Base-by-base conservation (phyloP, 2,888 invertebrate genomes). In the Halictus ligatus region DNA sequence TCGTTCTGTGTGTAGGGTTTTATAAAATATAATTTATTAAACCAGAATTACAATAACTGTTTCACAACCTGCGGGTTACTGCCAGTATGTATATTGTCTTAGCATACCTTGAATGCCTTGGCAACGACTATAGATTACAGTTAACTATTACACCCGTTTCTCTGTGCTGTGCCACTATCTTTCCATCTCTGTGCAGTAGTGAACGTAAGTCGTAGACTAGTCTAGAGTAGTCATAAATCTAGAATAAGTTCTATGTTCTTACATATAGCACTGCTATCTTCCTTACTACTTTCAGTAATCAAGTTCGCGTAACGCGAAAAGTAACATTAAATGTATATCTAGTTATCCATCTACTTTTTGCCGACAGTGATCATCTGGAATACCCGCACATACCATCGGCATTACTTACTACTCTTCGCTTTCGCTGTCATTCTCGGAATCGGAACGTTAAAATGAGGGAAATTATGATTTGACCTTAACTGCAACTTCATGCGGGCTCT, bases 401-500 rank as follows among this genome's bases (percentile, higher is more conserved):
- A 21, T 21, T 46, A 15, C n/a, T 48, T 64, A 10, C 25, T 40
- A 25, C 18, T 18, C n/a, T 50, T 54, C 72, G 12, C 29, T 76
- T 29, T 76, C 76, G 29, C 43, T 25, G 72, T 69, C 35, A 54
- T 83, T 84, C 84, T 75, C n/a, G 12, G 58, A 81, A 78, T 21
- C 10, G 43, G 35, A 25, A 13, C 43, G 35, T 48, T n/a, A n/a
- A 54, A 46, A 72, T 18, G 72, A 5, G 35, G 54, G 72, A 7
- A 76, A 72, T 25, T 64, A 25, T 43, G 40, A 79, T 15, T 67
- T 29, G 43, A 67, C 21, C 29, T 7, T 46, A 15, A 21, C 21
- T 13, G 35, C 43, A 58, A 7, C 75, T 75, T 40, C 43, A 82
- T 82, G 78, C 84, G 82, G 78, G 78, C 84, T 84, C 75, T 72